A percentile compares a stretch with the other conserved stretches of the same genome.
phyloP scores from a whole-genome alignment of 2,797 vertebrate genomes.

The Gobionotothen gibberifrons region DNA sequence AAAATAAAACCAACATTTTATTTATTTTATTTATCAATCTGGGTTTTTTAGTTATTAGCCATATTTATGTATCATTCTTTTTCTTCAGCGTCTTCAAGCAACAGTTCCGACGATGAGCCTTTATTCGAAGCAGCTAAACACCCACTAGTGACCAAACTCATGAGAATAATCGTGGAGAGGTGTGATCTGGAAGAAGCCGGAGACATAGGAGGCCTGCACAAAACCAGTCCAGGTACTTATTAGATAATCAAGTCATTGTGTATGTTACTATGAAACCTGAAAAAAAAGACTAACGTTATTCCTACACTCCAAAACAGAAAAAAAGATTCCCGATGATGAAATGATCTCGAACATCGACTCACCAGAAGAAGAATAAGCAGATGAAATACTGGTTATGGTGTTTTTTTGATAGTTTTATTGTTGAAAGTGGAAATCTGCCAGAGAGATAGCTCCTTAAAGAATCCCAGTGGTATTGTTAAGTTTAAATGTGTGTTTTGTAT shows the following conservation, averaged over 20 bases:
- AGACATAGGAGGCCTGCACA: not conserved
- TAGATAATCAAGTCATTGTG: not conserved
- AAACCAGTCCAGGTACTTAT: slow-evolving; percentile 43
- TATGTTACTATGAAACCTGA: not conserved
- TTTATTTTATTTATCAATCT: no score
- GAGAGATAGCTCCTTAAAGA: slow-evolving; percentile 1
- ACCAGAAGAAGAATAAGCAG: slow-evolving; percentile 42
- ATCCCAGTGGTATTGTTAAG: slow-evolving; percentile 18
- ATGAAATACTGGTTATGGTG: not conserved
- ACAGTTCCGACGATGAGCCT: slow-evolving; percentile 58
- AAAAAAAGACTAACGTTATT: slow-evolving; percentile 11
- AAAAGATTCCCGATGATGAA: not conserved
- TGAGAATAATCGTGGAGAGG: slow-evolving; percentile 67
- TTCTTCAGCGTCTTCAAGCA: slow-evolving; percentile 33
- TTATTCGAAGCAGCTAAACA: slow-evolving; percentile 35
- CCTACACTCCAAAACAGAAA: slow-evolving; percentile 27
- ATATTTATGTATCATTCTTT: not conserved
- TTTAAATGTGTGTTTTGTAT: slow-evolving; percentile 40
- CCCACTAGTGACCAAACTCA: slow-evolving; percentile 68
- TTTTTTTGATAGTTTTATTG: no score
- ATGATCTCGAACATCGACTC: not conserved
- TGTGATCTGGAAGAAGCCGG: slow-evolving; percentile 54
- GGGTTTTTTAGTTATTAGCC: not conserved
- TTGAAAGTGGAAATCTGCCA: not conserved
- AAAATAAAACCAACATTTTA: not conserved